A percentile compares a stretch with the other conserved stretches of the same genome.
Conservation (phyloP, 1,140 invertebrate species). For the Lysiphlebus fabarum region DNA sequence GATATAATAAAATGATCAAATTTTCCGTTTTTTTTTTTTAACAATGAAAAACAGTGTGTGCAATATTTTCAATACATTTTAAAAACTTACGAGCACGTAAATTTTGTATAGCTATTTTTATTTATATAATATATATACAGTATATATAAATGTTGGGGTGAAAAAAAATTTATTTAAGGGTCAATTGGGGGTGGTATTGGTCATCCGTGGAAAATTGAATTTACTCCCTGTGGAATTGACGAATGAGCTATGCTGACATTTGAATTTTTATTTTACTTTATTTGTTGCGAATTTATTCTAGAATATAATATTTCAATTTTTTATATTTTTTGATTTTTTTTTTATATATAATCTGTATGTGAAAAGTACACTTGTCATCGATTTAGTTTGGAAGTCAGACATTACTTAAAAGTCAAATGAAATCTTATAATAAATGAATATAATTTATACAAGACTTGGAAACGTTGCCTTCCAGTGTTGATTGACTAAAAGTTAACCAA, state of each 20-base stretch:
- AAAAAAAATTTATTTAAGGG: too few relatives aligned
- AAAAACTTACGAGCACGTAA: slow-evolving; percentile 52
- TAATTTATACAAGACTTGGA: too few relatives aligned
- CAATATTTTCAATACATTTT: slow-evolving; percentile 18
- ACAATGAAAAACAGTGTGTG: neutral
- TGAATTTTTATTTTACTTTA: slow-evolving; percentile 23
- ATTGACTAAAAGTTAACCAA: too few relatives aligned
- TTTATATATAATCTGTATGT: neutral
- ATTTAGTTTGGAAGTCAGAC: too few relatives aligned
- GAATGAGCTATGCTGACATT: slow-evolving; percentile 51
- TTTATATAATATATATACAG: slow-evolving; percentile 2
- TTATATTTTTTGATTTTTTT: neutral
- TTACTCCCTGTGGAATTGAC: slow-evolving; percentile 47
- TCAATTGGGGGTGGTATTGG: slow-evolving; percentile 39
- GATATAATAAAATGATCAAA: slow-evolving; percentile 27
- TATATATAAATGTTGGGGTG: neutral
- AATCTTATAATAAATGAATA: too few relatives aligned
- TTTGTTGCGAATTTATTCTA: too few relatives aligned
- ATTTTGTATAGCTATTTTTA: slow-evolving; percentile 43
- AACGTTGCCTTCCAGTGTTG: too few relatives aligned
- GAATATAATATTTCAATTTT: too few relatives aligned
- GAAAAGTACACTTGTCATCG: too few relatives aligned
- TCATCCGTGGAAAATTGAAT: slow-evolving; percentile 56
- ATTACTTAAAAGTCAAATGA: too few relatives aligned
- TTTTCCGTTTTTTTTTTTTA: too few relatives aligned